Percentiles rank a stretch among this genome's conserved stretches.
These are phyloP conservation scores for Lithobates pipiens DNA, from an alignment of 2,797 vertebrate species.

Conservation along the genomic window DNA sequence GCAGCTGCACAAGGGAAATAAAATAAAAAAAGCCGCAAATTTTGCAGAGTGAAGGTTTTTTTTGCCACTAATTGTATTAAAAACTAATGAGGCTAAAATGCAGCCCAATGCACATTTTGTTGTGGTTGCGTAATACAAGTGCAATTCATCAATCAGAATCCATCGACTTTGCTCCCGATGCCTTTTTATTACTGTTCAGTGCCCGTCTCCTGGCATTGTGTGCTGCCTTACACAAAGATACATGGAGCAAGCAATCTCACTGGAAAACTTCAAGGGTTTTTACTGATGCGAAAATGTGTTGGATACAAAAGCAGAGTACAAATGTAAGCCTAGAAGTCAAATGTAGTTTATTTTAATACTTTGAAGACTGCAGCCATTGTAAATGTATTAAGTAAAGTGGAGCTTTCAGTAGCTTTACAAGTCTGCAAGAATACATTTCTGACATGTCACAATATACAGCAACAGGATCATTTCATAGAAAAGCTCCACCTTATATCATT, in stretches of 20 bases:
- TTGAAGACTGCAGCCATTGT: too few relatives aligned
- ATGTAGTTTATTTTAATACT: too few relatives aligned
- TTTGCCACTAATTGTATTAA: conserved; percentile 43
- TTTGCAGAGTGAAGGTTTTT: conserved; percentile 41
- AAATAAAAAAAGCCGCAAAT: conserved; percentile 13
- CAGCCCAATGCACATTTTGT: conserved; percentile 36
- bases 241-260: neutral
- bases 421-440: too few relatives aligned
- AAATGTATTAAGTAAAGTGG: too few relatives aligned
- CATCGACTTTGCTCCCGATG: neutral
- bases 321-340: neutral
- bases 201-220: conserved; percentile 34
- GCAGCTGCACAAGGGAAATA: conserved; percentile 39
- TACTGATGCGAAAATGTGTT: neutral
- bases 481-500: too few relatives aligned
- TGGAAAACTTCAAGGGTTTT: conserved; percentile 19
- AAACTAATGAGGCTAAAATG: conserved; percentile 56
- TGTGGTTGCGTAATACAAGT: conserved; percentile 9
- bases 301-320: neutral
- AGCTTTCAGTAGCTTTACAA: too few relatives aligned
- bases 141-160: conserved; percentile 41
- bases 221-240: conserved; percentile 19
- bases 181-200: conserved; percentile 39
- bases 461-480: too few relatives aligned
- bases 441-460: too few relatives aligned